phyloP scores from a whole-genome alignment of 2,113 vertebrate genomes.

The Psettodes erumei region DNA sequence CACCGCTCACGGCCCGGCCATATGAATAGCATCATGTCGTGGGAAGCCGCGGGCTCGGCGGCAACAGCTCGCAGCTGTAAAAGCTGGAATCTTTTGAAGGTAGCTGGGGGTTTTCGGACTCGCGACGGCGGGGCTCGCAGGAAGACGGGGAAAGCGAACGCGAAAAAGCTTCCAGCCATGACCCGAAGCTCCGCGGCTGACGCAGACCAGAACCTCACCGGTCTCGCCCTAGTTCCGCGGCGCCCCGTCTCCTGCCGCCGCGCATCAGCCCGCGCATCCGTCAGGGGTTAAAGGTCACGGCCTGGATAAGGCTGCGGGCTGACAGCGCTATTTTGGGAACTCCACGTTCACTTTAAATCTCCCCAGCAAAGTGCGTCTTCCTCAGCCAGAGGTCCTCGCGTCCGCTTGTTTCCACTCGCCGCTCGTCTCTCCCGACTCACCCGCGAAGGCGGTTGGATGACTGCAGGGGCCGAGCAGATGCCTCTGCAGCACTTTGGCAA shows the following conservation, averaged over 20 bases:
- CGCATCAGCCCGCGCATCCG: constrained; percentile 13
- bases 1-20: constrained; percentile 25
- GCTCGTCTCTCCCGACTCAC: constrained; percentile 42
- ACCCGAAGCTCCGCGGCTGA: constrained; percentile 13
- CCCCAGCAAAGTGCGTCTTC: constrained; percentile 17
- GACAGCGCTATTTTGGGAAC: constrained; percentile 27
- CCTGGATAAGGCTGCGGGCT: constrained; percentile 13
- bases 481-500: constrained; percentile 18
- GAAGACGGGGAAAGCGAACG: not conserved
- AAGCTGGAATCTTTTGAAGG: constrained; percentile 3
- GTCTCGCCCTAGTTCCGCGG: not conserved
- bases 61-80: constrained; percentile 19
- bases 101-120: not conserved
- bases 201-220: not conserved
- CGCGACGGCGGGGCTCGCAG: no score
- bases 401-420: constrained; percentile 23
- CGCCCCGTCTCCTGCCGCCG: no score
- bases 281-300: constrained; percentile 35
- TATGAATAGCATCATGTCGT: constrained; percentile 38
- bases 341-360: constrained; percentile 29
- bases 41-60: constrained; percentile 34
- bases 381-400: constrained; percentile 47
- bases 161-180: not conserved
- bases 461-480: constrained; percentile 48
- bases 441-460: constrained; percentile 25